Evolutionary conservation across 2,797 vertebrate species (phyloP).

Genomic region (Yasuhikotakia modesta): DNA sequence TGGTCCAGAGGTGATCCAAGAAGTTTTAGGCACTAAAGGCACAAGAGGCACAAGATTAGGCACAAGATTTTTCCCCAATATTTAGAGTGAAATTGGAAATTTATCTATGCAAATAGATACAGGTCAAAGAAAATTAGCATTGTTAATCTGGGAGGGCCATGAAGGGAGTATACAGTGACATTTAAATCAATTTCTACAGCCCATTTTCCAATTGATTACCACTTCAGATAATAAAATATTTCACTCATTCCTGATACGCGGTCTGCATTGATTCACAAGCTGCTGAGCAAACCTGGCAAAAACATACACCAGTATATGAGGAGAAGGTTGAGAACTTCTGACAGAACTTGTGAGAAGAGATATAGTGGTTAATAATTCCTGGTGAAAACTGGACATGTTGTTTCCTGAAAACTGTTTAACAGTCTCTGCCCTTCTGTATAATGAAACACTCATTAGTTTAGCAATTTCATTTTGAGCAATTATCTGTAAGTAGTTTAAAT

Average conservation of each 20-base stretch:
- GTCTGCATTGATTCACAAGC: background rate
- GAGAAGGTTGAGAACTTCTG: background rate
- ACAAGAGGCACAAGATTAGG: too few species aligned
- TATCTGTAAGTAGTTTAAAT: background rate
- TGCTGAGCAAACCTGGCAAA: background rate
- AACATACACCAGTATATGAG: background rate
- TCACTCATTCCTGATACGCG: slow-evolving; percentile 64
- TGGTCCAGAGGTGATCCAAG: slow-evolving; percentile 77
- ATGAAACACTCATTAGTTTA: background rate
- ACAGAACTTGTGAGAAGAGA: background rate
- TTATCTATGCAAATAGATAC: slow-evolving; percentile 80
- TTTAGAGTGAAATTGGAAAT: slow-evolving; percentile 78
- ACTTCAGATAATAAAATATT: slow-evolving; percentile 67
- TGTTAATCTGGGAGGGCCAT: slow-evolving; percentile 65
- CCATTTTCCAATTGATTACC: slow-evolving; percentile 72
- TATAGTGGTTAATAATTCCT: background rate
- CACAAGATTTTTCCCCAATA: slow-evolving; percentile 56
- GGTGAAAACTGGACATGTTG: background rate
- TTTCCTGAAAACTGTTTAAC: background rate
- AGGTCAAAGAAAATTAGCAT: slow-evolving; percentile 79
- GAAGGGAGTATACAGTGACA: slow-evolving; percentile 68
- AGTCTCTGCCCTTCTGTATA: background rate
- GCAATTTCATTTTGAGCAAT: background rate
- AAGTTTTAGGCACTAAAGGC: slow-evolving; percentile 70
- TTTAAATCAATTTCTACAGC: slow-evolving; percentile 76